A percentile compares a stretch with the other conserved stretches of the same genome.
phyloP scores from a whole-genome alignment of 2,888 invertebrate genomes.

The Taenaris catops region DNA sequence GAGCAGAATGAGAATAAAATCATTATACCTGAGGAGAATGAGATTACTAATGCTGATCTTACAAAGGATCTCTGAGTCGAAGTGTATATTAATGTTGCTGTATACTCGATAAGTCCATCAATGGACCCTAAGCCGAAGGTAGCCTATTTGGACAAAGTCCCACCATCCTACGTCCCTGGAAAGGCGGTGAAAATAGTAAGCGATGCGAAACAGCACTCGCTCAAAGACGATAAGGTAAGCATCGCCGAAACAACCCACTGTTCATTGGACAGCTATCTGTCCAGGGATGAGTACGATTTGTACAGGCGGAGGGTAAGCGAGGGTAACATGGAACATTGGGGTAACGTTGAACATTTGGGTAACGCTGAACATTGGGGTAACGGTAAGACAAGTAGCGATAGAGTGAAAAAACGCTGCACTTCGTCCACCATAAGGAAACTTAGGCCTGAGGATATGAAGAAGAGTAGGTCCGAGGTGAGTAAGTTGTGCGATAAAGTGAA shows the following conservation, averaged over 20 bases:
- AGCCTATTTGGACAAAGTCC: slow-evolving; percentile 62
- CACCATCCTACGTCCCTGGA: slow-evolving; percentile 79
- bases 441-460: slow-evolving; percentile 59
- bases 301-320: slow-evolving; percentile 60
- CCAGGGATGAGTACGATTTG: slow-evolving; percentile 59
- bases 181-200: slow-evolving; percentile 87
- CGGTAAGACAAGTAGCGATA: slow-evolving; percentile 22
- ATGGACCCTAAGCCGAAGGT: slow-evolving; percentile 54
- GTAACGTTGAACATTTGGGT: no score
- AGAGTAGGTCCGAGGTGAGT: slow-evolving; percentile 71
- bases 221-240: slow-evolving; percentile 61
- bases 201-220: slow-evolving; percentile 59
- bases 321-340: slow-evolving; percentile 42
- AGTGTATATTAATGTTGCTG: no score
- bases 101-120: slow-evolving; percentile 53
- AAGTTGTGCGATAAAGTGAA: slow-evolving; percentile 71
- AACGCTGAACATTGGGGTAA: no score
- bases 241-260: slow-evolving; percentile 46
- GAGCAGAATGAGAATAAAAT: no score
- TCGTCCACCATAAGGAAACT: slow-evolving; percentile 57
- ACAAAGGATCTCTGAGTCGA: no score
- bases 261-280: slow-evolving; percentile 78
- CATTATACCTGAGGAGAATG: no score
- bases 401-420: slow-evolving; percentile 66
- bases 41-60: no score